These are phyloP conservation scores for Maccullochella peelii DNA, from an alignment of 2,113 vertebrate genomes.

Conservation along the genomic window DNA sequence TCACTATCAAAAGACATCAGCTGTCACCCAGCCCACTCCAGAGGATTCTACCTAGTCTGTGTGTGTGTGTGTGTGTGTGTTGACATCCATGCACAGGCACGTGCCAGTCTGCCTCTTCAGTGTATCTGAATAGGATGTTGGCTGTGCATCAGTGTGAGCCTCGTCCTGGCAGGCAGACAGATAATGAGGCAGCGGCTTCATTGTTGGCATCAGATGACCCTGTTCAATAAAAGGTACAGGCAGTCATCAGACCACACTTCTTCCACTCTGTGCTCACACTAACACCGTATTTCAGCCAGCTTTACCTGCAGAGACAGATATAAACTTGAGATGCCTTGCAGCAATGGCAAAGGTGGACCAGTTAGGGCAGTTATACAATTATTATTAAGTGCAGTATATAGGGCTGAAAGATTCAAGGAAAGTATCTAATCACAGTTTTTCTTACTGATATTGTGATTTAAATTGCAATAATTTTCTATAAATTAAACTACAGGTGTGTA, in stretches of 20 bases:
- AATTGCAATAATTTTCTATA: neutral
- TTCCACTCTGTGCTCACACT: constrained; percentile 11
- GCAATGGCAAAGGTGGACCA: neutral
- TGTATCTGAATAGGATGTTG: constrained; percentile 58
- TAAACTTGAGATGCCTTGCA: constrained; percentile 22
- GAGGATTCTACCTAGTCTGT: constrained; percentile 68
- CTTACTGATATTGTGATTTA: neutral
- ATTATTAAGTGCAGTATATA: neutral
- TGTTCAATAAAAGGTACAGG: constrained; percentile 69
- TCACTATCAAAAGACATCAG: constrained; percentile 61
- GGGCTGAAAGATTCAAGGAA: neutral
- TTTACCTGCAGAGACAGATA: constrained; percentile 2
- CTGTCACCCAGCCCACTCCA: constrained; percentile 69
- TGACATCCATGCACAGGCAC: constrained; percentile 29
- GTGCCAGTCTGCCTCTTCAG: constrained; percentile 57
- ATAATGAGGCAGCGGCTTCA: constrained; percentile 65
- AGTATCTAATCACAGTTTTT: neutral
- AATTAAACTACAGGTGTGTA: neutral
- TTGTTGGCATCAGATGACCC: constrained; percentile 75
- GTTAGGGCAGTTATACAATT: neutral
- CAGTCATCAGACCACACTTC: constrained; percentile 79
- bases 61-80: constrained; percentile 37
- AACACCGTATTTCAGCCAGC: neutral
- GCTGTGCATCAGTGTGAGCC: constrained; percentile 18
- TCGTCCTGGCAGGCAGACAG: constrained; percentile 47